These are phyloP conservation scores for Pseudopodoces humilis DNA, from an alignment of 2,113 vertebrate species.

Conservation along the genomic window DNA sequence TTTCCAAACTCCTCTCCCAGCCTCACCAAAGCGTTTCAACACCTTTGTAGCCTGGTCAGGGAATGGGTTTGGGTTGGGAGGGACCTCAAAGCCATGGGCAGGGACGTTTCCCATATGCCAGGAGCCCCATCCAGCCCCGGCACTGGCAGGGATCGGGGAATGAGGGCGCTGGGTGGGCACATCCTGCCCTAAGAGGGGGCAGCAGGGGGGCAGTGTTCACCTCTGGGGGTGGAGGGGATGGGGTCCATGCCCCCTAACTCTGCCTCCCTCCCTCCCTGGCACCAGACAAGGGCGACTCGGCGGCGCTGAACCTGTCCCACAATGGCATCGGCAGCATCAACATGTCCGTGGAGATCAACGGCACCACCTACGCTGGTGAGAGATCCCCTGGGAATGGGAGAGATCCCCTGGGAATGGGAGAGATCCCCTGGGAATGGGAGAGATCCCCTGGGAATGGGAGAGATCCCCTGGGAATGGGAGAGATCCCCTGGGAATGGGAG, in stretches of 20 bases:
- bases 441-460: neutral
- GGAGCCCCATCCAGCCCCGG: accelerated
- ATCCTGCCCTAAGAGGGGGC: neutral
- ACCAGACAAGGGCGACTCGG: conserved; percentile 73
- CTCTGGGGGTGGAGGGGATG: neutral
- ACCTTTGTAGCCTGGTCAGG: neutral
- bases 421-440: neutral
- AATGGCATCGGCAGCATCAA: conserved; percentile 80
- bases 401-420: accelerated
- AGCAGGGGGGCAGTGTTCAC: accelerated
- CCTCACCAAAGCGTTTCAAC: neutral
- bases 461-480: accelerated
- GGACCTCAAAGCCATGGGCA: neutral
- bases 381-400: neutral
- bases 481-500: neutral
- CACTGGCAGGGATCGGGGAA: neutral
- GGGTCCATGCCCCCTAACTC: neutral
- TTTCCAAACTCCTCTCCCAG: neutral
- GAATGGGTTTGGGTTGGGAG: neutral
- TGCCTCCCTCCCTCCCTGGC: neutral
- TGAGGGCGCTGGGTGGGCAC: accelerated
- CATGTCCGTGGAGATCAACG: conserved; percentile 86
- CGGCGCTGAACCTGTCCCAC: conserved; percentile 70
- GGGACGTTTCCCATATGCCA: neutral
- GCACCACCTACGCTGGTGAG: conserved; percentile 81